Evolutionary conservation across 2,113 vertebrate genomes (phyloP).

Genomic region (Phainopepla nitens): DNA sequence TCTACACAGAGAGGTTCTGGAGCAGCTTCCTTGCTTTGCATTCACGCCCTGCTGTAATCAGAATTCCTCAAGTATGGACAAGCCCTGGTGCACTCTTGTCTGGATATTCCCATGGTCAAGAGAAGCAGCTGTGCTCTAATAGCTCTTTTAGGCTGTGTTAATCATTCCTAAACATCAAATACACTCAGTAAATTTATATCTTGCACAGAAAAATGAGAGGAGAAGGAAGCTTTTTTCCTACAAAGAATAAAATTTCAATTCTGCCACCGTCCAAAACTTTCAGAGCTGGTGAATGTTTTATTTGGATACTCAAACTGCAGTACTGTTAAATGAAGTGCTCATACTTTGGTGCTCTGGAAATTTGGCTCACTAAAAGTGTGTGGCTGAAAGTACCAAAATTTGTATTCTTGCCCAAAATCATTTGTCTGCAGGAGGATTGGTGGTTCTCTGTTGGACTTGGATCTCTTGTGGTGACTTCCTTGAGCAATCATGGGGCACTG

Average conservation of each 20-base stretch:
- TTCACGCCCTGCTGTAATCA: neutral
- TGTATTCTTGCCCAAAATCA: neutral
- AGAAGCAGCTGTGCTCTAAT: neutral
- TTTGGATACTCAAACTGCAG: neutral
- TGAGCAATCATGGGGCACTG: neutral
- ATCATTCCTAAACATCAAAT: neutral
- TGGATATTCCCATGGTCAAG: neutral
- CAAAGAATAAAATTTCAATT: neutral
- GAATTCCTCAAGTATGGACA: neutral
- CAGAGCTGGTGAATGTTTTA: neutral
- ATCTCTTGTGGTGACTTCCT: neutral
- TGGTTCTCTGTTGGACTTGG: neutral
- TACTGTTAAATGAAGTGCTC: neutral
- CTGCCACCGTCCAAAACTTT: neutral
- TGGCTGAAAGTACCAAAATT: neutral
- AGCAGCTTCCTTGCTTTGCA: neutral
- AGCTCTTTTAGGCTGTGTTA: neutral
- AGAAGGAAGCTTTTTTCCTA: neutral
- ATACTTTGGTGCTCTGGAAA: neutral
- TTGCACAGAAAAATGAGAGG: neutral
- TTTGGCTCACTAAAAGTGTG: neutral
- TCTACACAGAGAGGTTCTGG: neutral
- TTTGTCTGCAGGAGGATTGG: neutral
- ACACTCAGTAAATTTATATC: neutral
- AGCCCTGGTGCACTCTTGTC: neutral